Percentiles rank a stretch among this genome's conserved stretches.
Evolutionary conservation across 2,113 vertebrate genomes (phyloP).

Genomic region (Phyllopteryx taeniolatus): DNA sequence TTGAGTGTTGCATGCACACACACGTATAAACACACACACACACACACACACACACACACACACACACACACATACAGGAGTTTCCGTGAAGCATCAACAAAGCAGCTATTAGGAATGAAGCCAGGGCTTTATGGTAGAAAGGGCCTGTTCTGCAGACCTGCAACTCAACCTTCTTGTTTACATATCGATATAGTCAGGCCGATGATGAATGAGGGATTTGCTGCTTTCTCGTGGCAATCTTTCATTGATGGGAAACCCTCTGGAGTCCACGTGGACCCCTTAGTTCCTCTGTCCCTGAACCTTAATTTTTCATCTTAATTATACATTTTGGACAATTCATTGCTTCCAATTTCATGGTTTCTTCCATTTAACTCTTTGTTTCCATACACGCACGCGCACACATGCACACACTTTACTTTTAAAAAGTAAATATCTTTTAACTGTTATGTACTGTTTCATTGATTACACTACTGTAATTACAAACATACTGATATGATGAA

Average conservation of each 20-base stretch:
- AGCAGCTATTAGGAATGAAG: constrained; percentile 59
- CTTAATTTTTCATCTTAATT: not conserved
- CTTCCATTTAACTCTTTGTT: too few relatives aligned
- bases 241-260: not conserved
- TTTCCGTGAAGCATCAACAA: constrained; percentile 70
- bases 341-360: too few relatives aligned
- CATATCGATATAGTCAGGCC: constrained; percentile 79
- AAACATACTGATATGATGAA: too few relatives aligned
- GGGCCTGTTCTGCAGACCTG: constrained; percentile 69
- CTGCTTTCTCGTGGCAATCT: constrained; percentile 63
- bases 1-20: constrained; percentile 28
- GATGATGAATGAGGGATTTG: constrained; percentile 82
- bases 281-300: not conserved
- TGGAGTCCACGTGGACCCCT: too few relatives aligned
- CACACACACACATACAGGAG: constrained; percentile 59
- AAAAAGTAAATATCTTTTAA: too few relatives aligned
- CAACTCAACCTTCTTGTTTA: constrained; percentile 72
- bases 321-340: not conserved
- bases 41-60: constrained; percentile 59
- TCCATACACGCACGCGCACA: too few relatives aligned
- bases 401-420: too few relatives aligned
- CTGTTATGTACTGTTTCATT: too few relatives aligned
- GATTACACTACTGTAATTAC: too few relatives aligned
- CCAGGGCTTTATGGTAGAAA: constrained; percentile 65
- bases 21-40: constrained; percentile 44